Conservation (phyloP, 1,140 invertebrate species). For the Ostrea denselamellosa region DNA sequence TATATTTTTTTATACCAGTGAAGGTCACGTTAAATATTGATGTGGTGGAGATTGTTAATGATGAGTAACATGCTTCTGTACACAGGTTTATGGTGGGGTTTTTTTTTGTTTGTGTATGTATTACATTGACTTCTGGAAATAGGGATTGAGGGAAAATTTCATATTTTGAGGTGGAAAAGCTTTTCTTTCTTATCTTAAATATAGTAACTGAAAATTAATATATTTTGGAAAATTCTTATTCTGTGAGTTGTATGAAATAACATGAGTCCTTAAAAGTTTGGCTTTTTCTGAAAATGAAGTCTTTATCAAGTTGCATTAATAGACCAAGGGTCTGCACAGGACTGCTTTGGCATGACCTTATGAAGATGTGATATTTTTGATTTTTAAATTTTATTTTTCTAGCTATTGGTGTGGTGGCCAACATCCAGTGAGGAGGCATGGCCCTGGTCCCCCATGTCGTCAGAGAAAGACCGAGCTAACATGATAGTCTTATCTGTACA, state of each 20-base stretch:
- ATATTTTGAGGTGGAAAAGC: no score
- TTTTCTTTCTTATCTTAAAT: no score
- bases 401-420: conserved; percentile 88
- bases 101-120: neutral
- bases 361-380: neutral
- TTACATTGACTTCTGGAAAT: neutral
- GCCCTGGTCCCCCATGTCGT: conserved; percentile 89
- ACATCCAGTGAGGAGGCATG: conserved; percentile 88
- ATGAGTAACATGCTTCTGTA: neutral
- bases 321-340: no score
- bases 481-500: conserved; percentile 85
- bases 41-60: neutral
- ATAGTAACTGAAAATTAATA: no score
- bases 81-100: neutral
- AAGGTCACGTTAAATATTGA: neutral
- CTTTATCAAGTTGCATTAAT: no score
- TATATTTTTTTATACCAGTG: neutral
- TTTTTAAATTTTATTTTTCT: conserved; percentile 41
- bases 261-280: no score
- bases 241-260: no score
- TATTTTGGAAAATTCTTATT: no score
- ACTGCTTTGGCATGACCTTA: neutral
- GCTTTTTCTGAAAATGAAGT: no score
- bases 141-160: no score
- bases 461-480: conserved; percentile 89